Conservation (phyloP, 2,888 invertebrate genomes). For the Melieria omissa region DNA sequence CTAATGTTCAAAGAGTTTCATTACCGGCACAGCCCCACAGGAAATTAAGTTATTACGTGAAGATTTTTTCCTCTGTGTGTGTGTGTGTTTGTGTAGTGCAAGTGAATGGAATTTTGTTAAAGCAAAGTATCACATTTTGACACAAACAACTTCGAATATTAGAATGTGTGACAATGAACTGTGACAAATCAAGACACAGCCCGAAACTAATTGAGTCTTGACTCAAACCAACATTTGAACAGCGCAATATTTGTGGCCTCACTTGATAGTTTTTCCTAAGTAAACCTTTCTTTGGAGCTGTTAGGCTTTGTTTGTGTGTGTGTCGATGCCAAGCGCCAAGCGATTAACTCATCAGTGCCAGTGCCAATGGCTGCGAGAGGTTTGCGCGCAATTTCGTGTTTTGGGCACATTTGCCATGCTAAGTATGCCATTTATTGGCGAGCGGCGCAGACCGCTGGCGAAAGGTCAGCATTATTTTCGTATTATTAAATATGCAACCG, state of each 20-base stretch:
- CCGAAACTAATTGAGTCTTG: too few species aligned
- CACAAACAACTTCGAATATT: too few species aligned
- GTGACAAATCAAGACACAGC: too few species aligned
- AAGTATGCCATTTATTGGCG: neutral
- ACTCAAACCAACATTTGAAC: too few species aligned
- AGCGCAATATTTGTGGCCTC: too few species aligned
- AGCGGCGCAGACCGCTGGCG: neutral
- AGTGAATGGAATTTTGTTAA: too few species aligned
- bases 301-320: conserved; percentile 3
- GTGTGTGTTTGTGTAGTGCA: neutral
- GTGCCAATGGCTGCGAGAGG: neutral
- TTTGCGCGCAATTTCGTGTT: neutral
- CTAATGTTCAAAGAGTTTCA: too few species aligned
- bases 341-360: neutral
- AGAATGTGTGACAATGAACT: too few species aligned
- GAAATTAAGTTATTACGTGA: conserved; percentile 33
- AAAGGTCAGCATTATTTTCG: neutral
- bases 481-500: conserved; percentile 1
- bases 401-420: neutral
- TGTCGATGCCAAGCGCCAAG: neutral
- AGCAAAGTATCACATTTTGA: too few species aligned
- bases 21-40: neutral
- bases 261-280: too few species aligned
- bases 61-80: neutral
- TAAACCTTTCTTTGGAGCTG: too few species aligned